Conservation (phyloP, 2,888 invertebrate genomes). For the Dryadula phaetusa region DNA sequence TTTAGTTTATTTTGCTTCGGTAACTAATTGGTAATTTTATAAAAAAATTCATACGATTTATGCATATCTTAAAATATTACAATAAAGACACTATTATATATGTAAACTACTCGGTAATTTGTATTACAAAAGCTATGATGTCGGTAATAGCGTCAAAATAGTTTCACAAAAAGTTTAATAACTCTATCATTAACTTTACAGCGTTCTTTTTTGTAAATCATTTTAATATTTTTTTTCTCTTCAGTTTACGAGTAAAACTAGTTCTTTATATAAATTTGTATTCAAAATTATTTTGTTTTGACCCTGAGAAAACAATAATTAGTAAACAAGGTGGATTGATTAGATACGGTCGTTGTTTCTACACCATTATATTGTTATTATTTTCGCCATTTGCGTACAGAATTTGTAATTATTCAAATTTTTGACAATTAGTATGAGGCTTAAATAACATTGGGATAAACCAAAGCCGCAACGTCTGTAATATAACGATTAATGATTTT, state of each 20-base stretch:
- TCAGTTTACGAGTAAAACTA: slow-evolving; percentile 1
- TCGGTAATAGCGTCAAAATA: slow-evolving; percentile 1
- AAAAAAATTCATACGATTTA: no score
- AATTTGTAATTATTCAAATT: slow-evolving; percentile 31
- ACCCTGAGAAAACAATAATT: slow-evolving; percentile 20
- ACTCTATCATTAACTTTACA: slow-evolving; percentile 15
- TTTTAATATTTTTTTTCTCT: neutral
- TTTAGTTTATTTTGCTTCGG: no score
- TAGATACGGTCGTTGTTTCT: slow-evolving; percentile 15
- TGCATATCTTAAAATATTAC: no score
- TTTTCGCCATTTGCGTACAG: slow-evolving; percentile 23
- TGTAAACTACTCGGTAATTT: slow-evolving; percentile 1
- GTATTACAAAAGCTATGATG: slow-evolving; percentile 4
- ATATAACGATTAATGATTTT: neutral
- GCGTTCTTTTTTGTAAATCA: slow-evolving; percentile 6
- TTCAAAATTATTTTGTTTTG: slow-evolving; percentile 14
- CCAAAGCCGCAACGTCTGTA: neutral
- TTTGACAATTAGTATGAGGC: slow-evolving; percentile 21
- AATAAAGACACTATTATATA: neutral
- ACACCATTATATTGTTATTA: neutral
- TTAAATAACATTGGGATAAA: neutral
- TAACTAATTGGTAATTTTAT: no score
- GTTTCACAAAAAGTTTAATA: slow-evolving; percentile 1
- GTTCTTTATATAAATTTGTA: neutral
- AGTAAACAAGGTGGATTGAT: slow-evolving; percentile 23